A percentile compares a stretch with the other conserved stretches of the same genome.
Evolutionary conservation across 2,888 invertebrate species (phyloP).

Genomic region (Agrotis segetum): DNA sequence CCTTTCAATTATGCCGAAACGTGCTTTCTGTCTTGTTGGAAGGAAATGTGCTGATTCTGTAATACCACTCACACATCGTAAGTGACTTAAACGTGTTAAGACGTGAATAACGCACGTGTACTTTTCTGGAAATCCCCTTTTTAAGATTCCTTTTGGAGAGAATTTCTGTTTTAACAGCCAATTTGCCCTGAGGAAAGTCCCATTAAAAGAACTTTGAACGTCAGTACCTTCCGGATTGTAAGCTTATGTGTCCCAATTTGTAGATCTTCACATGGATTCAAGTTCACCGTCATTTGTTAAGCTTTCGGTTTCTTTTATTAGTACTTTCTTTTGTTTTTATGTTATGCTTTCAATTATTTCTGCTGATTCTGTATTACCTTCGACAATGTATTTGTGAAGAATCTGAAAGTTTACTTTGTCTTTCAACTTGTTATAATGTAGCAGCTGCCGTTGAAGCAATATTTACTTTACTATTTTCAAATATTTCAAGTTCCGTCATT

Average conservation of each 20-base stretch:
- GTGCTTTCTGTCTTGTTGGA: constrained; percentile 68
- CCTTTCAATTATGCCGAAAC: constrained; percentile 78
- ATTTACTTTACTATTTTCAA: constrained; percentile 25
- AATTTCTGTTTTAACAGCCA: constrained; percentile 67
- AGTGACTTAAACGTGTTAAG: constrained; percentile 77
- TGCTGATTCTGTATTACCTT: constrained; percentile 3
- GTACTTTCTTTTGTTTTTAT: constrained; percentile 43
- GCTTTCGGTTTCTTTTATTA: constrained; percentile 49
- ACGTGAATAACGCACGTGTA: constrained; percentile 75
- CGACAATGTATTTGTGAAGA: constrained; percentile 5
- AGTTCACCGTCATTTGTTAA: constrained; percentile 51
- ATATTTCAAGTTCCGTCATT: constrained; percentile 30
- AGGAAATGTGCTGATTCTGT: constrained; percentile 81
- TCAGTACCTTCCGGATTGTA: constrained; percentile 59
- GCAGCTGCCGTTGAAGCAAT: constrained; percentile 13
- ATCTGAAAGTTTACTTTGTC: constrained; percentile 6
- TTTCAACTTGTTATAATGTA: constrained; percentile 14
- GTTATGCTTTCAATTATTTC: background rate
- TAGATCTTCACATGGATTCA: constrained; percentile 51
- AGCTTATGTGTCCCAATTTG: constrained; percentile 63
- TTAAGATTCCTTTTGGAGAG: constrained; percentile 55
- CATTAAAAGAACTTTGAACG: constrained; percentile 65
- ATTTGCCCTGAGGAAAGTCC: constrained; percentile 61
- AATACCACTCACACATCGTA: constrained; percentile 79
- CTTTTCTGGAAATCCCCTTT: constrained; percentile 53